Evolutionary conservation across 2,888 invertebrate genomes (phyloP).

Genomic region (Germaria angustata): DNA sequence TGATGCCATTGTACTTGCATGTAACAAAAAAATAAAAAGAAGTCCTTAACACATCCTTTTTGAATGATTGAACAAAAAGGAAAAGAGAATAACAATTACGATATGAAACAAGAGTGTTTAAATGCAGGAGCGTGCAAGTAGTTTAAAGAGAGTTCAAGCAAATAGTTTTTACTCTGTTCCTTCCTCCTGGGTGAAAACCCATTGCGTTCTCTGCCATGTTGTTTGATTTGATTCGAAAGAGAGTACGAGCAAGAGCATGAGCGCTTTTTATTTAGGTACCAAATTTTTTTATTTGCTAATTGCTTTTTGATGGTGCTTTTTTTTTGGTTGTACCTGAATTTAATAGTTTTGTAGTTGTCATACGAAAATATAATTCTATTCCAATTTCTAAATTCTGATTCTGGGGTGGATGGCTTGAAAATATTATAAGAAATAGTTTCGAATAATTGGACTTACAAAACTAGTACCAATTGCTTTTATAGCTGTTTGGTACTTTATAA

Average conservation of each 20-base stretch:
- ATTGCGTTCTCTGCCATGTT: neutral
- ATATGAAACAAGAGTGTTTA: neutral
- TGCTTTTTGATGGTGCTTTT: neutral
- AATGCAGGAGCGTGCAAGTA: constrained; percentile 9
- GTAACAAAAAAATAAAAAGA: constrained; percentile 41
- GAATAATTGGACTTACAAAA: neutral
- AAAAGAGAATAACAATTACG: constrained; percentile 1
- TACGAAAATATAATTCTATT: neutral
- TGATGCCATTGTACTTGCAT: constrained; percentile 57
- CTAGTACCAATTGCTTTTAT: constrained; percentile 1
- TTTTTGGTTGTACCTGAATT: neutral
- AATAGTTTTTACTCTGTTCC: no score
- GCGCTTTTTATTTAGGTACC: neutral
- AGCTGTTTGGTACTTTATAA: constrained; percentile 32
- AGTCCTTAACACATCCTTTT: constrained; percentile 52
- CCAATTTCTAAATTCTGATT: neutral
- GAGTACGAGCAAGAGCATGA: no score
- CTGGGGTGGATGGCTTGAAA: neutral
- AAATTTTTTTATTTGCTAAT: neutral
- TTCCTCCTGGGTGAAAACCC: no score
- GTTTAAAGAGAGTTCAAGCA: constrained; percentile 3
- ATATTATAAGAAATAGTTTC: neutral
- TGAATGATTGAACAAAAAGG: constrained; percentile 14
- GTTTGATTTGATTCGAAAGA: neutral
- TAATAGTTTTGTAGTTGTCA: neutral